These are phyloP conservation scores for Macrostomum lignano DNA, from an alignment of 1,140 invertebrate species.

Conservation along the genomic window DNA sequence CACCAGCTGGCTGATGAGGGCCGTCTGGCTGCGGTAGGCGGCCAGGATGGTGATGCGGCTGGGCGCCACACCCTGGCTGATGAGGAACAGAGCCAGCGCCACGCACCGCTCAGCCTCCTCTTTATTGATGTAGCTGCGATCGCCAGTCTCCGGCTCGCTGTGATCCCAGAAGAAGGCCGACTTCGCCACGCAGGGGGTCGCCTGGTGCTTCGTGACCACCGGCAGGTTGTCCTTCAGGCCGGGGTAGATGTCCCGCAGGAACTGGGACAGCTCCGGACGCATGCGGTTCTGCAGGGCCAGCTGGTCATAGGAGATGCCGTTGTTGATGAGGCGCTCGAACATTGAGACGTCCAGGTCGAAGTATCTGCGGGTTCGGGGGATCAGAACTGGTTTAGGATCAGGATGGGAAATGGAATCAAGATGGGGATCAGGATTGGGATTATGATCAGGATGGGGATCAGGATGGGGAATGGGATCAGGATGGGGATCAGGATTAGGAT, in stretches of 20 bases:
- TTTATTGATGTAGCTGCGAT: conserved; percentile 1
- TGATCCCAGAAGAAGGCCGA: conserved; percentile 4
- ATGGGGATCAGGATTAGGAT: too few relatives aligned
- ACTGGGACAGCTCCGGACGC: conserved; percentile 5
- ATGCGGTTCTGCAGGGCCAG: conserved; percentile 6
- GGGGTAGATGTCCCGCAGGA: conserved; percentile 14
- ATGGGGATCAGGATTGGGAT: too few relatives aligned
- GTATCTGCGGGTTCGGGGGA: too few relatives aligned
- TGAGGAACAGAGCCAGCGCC: conserved; percentile 3
- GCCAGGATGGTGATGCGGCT: conserved; percentile 5
- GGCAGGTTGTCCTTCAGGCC: conserved; percentile 9
- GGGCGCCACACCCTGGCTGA: conserved; percentile 2
- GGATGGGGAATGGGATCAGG: too few relatives aligned
- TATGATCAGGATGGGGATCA: too few relatives aligned
- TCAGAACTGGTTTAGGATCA: too few relatives aligned
- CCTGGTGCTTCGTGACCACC: background rate
- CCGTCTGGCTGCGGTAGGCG: conserved; percentile 5
- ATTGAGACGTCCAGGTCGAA: conserved; percentile 6
- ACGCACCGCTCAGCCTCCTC: conserved; percentile 1
- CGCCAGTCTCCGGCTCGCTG: background rate
- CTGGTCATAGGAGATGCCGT: background rate
- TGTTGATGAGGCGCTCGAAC: conserved; percentile 7
- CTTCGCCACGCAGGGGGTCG: background rate
- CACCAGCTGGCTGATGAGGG: background rate
- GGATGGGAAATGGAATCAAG: too few relatives aligned